Evolutionary conservation across 2,888 invertebrate genomes (phyloP).

Genomic region (Eubasilissa splendida): DNA sequence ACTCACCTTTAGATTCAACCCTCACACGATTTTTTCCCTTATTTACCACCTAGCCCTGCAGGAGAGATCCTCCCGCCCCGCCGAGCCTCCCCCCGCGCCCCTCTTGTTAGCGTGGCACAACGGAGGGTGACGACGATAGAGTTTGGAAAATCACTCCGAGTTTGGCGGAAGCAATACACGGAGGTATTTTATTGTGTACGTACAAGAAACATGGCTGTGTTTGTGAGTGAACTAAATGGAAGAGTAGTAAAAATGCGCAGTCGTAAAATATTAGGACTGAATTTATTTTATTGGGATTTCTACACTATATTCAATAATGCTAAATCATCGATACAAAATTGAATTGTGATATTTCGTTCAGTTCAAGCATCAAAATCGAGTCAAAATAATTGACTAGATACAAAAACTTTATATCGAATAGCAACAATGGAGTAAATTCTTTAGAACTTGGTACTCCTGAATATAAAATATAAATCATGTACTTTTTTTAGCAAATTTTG

Average conservation of each 20-base stretch:
- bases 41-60: conserved; percentile 49
- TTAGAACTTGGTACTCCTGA: too few species aligned
- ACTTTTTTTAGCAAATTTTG: too few species aligned
- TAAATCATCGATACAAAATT: too few species aligned
- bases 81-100: conserved; percentile 11
- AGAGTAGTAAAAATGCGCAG: background rate
- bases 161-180: conserved; percentile 47
- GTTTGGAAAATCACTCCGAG: conserved; percentile 57
- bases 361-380: too few species aligned
- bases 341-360: too few species aligned
- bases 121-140: conserved; percentile 50
- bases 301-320: too few species aligned
- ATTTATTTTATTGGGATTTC: background rate
- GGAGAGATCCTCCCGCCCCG: conserved; percentile 39
- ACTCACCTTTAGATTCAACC: conserved; percentile 54
- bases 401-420: too few species aligned
- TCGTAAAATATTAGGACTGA: conserved; percentile 4
- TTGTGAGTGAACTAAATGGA: conserved; percentile 27
- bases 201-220: conserved; percentile 13
- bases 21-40: conserved; percentile 55
- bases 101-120: conserved; percentile 54
- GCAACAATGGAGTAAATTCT: too few species aligned
- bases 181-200: conserved; percentile 22
- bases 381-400: too few species aligned
- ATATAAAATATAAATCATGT: too few species aligned